Conservation (phyloP, 2,113 vertebrate species). For the Eptesicus fuscus region DNA sequence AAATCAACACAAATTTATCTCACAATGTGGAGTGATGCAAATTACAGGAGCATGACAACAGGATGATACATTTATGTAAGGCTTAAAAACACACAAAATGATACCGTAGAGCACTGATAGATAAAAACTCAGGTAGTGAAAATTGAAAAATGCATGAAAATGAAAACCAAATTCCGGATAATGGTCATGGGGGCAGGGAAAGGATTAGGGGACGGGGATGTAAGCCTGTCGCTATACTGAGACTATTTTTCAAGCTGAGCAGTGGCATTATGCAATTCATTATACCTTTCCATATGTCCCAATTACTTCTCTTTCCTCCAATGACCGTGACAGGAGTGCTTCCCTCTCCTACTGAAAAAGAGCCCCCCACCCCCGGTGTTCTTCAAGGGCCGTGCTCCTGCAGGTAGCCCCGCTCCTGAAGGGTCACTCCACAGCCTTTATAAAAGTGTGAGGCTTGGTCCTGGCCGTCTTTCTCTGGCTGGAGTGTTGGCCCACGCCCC, state of each 20-base stretch:
- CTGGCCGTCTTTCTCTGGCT: not conserved
- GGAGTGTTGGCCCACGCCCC: not conserved
- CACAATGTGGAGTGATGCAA: not conserved
- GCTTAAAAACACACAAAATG: not conserved
- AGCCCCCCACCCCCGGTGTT: too few relatives aligned
- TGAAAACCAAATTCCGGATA: not conserved
- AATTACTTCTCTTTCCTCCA: not conserved
- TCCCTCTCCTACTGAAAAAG: not conserved
- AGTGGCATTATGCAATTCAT: not conserved
- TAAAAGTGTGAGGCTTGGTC: not conserved
- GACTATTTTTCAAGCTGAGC: not conserved
- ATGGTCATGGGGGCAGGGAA: not conserved
- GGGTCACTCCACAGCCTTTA: not conserved
- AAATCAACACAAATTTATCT: not conserved
- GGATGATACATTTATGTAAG: not conserved
- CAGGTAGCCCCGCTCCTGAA: not conserved
- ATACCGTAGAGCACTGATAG: not conserved
- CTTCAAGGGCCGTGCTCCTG: too few relatives aligned
- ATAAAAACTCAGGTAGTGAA: not conserved
- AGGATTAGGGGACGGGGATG: not conserved
- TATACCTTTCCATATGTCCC: not conserved
- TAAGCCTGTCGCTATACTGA: not conserved
- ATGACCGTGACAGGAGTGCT: not conserved
- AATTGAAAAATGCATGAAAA: not conserved
- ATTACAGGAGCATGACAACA: not conserved